Conservation (phyloP, 2,797 vertebrate genomes). For the Orientallactaga sibirica region DNA sequence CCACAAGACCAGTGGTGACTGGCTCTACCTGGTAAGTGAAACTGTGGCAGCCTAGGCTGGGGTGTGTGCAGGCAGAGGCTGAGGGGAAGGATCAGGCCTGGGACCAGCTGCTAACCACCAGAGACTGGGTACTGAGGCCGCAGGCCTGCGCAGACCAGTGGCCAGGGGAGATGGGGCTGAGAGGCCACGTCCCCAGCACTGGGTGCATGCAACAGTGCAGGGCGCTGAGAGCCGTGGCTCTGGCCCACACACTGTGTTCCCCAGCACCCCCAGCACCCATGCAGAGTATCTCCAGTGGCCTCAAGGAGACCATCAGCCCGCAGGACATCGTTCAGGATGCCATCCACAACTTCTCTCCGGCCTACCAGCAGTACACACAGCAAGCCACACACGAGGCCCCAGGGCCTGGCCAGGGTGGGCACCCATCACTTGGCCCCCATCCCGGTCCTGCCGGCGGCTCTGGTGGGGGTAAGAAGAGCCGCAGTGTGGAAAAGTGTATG, state of each 20-base stretch:
- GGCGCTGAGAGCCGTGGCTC: accelerated
- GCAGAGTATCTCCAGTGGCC: slow-evolving; percentile 97
- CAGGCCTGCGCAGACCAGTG: not conserved
- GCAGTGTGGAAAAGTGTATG: slow-evolving; percentile 95
- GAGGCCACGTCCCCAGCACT: not conserved
- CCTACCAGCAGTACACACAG: slow-evolving; percentile 96
- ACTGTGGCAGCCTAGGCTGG: not conserved
- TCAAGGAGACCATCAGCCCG: slow-evolving; percentile 97
- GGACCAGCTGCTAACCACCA: not conserved
- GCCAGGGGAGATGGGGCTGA: not conserved
- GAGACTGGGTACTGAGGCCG: not conserved
- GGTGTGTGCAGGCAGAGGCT: not conserved
- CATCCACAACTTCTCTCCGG: slow-evolving; percentile 97
- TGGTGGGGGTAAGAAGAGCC: slow-evolving; percentile 84
- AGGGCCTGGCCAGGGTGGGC: slow-evolving; percentile 87
- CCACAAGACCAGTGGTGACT: not conserved
- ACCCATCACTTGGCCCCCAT: slow-evolving; percentile 65
- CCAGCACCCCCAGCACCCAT: slow-evolving; percentile 92
- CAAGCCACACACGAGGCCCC: slow-evolving; percentile 94
- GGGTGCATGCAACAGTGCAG: not conserved
- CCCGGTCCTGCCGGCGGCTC: slow-evolving; percentile 33
- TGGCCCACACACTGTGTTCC: not conserved
- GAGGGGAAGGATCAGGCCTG: not conserved
- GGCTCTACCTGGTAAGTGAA: no score
- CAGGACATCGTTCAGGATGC: slow-evolving; percentile 97